A percentile compares a stretch with the other conserved stretches of the same genome.
Conservation (phyloP, 2,888 invertebrate species). For the Drosophila niveifrons region DNA sequence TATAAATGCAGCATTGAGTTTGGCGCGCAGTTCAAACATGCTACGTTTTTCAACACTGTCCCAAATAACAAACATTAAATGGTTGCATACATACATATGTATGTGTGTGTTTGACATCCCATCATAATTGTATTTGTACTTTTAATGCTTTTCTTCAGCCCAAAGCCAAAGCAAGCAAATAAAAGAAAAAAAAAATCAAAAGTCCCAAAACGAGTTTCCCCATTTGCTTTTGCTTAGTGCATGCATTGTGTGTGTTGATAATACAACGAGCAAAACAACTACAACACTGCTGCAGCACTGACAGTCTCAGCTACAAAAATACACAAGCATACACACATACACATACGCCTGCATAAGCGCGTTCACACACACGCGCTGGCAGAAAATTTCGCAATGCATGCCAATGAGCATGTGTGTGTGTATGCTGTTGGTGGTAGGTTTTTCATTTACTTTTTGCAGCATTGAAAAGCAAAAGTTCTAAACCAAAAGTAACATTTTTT, state of each 20-base stretch:
- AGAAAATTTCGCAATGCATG: constrained; percentile 56
- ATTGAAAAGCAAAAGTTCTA: constrained; percentile 73
- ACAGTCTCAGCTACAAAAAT: constrained; percentile 10
- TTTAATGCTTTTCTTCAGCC: constrained; percentile 35
- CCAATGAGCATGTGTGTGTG: constrained; percentile 26
- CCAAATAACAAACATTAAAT: constrained; percentile 22
- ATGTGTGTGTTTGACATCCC: constrained; percentile 33
- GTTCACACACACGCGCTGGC: constrained; percentile 1
- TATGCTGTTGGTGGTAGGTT: constrained; percentile 65
- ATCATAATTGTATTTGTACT: constrained; percentile 50
- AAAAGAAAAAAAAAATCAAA: constrained; percentile 44
- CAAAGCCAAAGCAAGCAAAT: constrained; percentile 22
- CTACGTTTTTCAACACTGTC: constrained; percentile 48
- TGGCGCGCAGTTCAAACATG: constrained; percentile 44
- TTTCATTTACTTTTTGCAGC: constrained; percentile 38
- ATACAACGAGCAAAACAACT: constrained; percentile 27
- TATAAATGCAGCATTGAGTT: constrained; percentile 26
- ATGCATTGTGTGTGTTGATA: constrained; percentile 61
- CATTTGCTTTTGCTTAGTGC: constrained; percentile 32
- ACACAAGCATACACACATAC: not conserved
- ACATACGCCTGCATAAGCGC: not conserved
- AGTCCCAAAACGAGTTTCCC: constrained; percentile 67
- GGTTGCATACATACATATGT: not conserved
- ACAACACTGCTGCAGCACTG: constrained; percentile 41
- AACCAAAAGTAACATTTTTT: constrained; percentile 59